Percentiles rank a stretch among this genome's conserved stretches.
These are phyloP conservation scores for Schlechtendalia chinensis DNA, from an alignment of 1,140 invertebrate genomes.

Conservation along the genomic window DNA sequence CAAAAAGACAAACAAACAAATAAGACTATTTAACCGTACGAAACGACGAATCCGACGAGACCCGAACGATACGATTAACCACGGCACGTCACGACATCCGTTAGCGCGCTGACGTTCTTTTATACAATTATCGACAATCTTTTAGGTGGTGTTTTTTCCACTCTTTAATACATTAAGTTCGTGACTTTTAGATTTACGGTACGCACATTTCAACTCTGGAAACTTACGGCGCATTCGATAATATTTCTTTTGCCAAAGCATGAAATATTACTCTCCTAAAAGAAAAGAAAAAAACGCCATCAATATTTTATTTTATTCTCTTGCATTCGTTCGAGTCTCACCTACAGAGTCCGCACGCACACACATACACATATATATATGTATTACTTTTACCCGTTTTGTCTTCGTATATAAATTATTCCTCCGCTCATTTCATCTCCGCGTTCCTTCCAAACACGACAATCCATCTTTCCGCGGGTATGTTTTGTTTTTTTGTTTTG, in stretches of 20 bases:
- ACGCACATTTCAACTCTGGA: conserved; percentile 10
- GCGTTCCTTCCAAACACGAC: neutral
- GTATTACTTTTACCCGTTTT: neutral
- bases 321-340: neutral
- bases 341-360: no score
- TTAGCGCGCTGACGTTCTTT: neutral
- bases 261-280: conserved; percentile 7
- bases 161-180: neutral
- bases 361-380: neutral
- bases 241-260: neutral
- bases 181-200: neutral
- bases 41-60: neutral
- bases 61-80: neutral
- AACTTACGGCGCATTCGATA: neutral
- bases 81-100: neutral
- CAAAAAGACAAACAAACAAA: conserved; percentile 11
- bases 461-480: neutral
- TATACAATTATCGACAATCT: neutral
- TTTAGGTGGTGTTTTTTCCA: neutral
- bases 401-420: neutral
- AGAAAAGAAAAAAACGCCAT: neutral
- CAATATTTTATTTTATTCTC: conserved; percentile 39
- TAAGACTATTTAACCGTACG: conserved; percentile 6
- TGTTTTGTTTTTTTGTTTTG: conserved; percentile 5
- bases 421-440: no score